phyloP scores from a whole-genome alignment of 2,113 vertebrate genomes.

The Carollia perspicillata region DNA sequence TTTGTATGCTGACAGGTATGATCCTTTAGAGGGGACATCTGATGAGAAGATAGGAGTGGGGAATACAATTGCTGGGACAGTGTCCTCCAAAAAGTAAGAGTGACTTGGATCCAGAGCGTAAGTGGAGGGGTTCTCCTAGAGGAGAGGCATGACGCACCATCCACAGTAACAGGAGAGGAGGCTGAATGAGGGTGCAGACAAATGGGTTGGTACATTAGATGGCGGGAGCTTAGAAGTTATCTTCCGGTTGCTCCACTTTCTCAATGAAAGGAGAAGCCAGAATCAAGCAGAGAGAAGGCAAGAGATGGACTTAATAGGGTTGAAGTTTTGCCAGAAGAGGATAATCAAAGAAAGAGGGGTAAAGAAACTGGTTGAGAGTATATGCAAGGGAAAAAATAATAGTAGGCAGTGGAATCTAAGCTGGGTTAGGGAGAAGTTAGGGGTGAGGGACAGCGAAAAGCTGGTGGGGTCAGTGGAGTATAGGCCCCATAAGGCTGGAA shows the following conservation, averaged over 20 bases:
- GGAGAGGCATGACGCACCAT: not conserved
- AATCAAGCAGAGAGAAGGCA: not conserved
- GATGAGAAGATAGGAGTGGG: not conserved
- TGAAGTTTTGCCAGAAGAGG: not conserved
- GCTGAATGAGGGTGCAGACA: not conserved
- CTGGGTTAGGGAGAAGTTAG: not conserved
- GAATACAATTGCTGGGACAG: not conserved
- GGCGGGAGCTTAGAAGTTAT: not conserved
- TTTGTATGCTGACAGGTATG: not conserved
- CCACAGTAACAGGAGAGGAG: not conserved
- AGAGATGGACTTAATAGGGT: not conserved
- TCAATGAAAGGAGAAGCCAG: not conserved
- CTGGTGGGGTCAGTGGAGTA: not conserved
- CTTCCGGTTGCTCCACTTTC: not conserved
- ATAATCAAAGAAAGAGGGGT: not conserved
- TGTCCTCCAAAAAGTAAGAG: not conserved
- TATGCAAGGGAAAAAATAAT: not conserved
- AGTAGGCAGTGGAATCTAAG: not conserved
- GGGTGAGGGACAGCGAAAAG: not conserved
- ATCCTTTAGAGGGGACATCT: not conserved
- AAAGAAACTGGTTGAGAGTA: not conserved
- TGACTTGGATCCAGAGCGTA: not conserved
- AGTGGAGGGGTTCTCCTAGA: not conserved
- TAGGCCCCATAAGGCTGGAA: not conserved
- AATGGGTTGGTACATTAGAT: not conserved